Base-by-base conservation (phyloP, 2,888 invertebrate genomes). In the Patella pellucida region DNA sequence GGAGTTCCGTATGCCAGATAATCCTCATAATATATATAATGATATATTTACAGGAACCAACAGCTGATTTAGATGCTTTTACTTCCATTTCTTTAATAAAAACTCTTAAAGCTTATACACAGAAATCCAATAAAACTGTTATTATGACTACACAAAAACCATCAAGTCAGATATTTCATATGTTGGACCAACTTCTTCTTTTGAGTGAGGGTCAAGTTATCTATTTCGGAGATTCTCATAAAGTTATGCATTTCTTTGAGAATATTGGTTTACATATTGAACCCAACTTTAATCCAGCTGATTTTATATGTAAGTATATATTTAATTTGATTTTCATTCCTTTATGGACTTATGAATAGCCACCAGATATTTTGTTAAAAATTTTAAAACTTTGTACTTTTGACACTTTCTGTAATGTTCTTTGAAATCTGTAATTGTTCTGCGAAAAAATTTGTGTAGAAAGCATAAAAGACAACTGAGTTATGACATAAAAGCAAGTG, bases 61-160 rank as follows among this genome's bases (percentile, higher is more conserved):
- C 95, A 27, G 95, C 95, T 69, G 95, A 95, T 67, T 92, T 96
- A 85, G 95, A 96, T 90, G 95, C 95, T 69, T 94, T 95, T 89
- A 94, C 95, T 79, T 95, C 95, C 50, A 94, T 94, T 87, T 94
- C 93, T 84, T 90, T 96, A 81, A 95, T 96, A 92, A 92, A 93
- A 81, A 94, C 94, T 78, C 91, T 96, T 84, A 95, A 95, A 90
- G 93, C 93, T 76, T 95, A 95, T 87, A 95, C 95, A 1, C 93
- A 94, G 79, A 93, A 94, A 83, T 94, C 95, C 91, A 94, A 94
- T 80, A 95, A 95, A 91, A 95, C 95, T 9, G 94, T 96, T 74
- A 94, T 95, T 73, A 93, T 95, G 75, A 95, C 95, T 52, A 94
- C 95, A 12, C 95, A 95, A 88, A 95, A 95, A 89, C 95, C 95